These are phyloP conservation scores for Melanotaenia nigrans DNA, from an alignment of 2,797 vertebrate genomes.

Conservation along the genomic window DNA sequence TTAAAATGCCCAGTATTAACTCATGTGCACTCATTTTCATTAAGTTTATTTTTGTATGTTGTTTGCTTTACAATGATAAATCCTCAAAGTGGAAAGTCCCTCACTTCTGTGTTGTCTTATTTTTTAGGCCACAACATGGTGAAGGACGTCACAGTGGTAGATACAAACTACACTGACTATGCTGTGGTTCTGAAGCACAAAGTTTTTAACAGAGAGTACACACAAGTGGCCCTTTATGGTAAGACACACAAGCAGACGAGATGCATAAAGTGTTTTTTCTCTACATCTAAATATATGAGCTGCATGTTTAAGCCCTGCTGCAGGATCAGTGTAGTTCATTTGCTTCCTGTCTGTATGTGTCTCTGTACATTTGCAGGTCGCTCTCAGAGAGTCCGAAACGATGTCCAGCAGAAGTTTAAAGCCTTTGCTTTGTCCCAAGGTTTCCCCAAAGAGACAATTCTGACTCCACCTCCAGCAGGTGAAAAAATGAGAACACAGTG, in stretches of 20 bases:
- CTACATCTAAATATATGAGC: neutral
- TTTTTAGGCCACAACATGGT: conserved; percentile 76
- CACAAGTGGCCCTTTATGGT: conserved; percentile 85
- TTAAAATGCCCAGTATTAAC: too few relatives aligned
- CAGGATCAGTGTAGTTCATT: neutral
- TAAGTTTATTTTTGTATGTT: neutral
- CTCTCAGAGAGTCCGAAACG: conserved; percentile 53
- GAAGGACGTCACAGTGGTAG: conserved; percentile 85
- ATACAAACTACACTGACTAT: conserved; percentile 84
- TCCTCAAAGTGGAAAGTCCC: neutral
- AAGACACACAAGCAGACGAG: conserved; percentile 36
- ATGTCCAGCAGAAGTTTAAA: conserved; percentile 78
- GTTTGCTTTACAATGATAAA: neutral
- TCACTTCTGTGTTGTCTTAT: neutral
- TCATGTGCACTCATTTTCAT: neutral
- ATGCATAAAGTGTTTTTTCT: neutral
- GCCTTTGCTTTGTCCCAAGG: conserved; percentile 68
- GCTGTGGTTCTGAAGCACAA: conserved; percentile 84
- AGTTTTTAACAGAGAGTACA: conserved; percentile 81
- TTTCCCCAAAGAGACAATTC: conserved; percentile 78
- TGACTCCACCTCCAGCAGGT: conserved; percentile 79
- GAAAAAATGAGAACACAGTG: neutral
- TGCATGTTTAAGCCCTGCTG: neutral
- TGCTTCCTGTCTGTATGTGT: neutral
- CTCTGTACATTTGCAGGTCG: conserved; percentile 68